phyloP scores from a whole-genome alignment of 2,888 invertebrate species.

The Agonopterix subpropinquella region DNA sequence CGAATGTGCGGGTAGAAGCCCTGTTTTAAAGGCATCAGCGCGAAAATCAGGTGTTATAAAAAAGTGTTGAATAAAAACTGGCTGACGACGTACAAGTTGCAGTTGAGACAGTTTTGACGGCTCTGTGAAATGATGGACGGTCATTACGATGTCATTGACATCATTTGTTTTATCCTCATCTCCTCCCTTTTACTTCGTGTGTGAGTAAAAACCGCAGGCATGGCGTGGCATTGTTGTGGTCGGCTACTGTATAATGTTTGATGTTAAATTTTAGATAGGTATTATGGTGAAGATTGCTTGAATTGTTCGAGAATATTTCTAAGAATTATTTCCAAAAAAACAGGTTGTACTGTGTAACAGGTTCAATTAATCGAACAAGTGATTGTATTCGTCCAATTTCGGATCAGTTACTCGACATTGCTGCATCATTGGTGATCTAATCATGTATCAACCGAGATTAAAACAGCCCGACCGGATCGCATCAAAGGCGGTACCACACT shows the following conservation, averaged over 20 bases:
- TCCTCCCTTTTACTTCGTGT: slow-evolving; percentile 33
- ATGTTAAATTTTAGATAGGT: neutral
- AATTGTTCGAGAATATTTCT: too few species aligned
- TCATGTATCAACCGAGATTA: slow-evolving; percentile 73
- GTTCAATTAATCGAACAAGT: slow-evolving; percentile 46
- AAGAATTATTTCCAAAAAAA: too few species aligned
- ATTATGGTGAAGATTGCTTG: too few species aligned
- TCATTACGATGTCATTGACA: slow-evolving; percentile 62
- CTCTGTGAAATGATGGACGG: slow-evolving; percentile 47
- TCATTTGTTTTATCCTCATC: slow-evolving; percentile 51
- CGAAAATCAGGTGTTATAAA: slow-evolving; percentile 15
- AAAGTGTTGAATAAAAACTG: slow-evolving; percentile 12
- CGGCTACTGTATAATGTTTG: slow-evolving; percentile 23
- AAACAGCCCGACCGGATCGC: slow-evolving; percentile 70
- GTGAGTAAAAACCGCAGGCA: slow-evolving; percentile 28
- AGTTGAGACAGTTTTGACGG: slow-evolving; percentile 54
- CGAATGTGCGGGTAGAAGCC: too few species aligned
- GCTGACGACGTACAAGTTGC: slow-evolving; percentile 4
- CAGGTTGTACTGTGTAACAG: slow-evolving; percentile 1
- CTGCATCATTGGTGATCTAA: slow-evolving; percentile 73
- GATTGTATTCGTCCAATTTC: slow-evolving; percentile 55
- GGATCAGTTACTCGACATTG: slow-evolving; percentile 65
- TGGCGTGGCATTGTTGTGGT: slow-evolving; percentile 28
- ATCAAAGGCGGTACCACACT: slow-evolving; percentile 76
- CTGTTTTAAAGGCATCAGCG: slow-evolving; percentile 9